Conservation (phyloP, 2,113 vertebrate genomes). For the Mustela nigripes region DNA sequence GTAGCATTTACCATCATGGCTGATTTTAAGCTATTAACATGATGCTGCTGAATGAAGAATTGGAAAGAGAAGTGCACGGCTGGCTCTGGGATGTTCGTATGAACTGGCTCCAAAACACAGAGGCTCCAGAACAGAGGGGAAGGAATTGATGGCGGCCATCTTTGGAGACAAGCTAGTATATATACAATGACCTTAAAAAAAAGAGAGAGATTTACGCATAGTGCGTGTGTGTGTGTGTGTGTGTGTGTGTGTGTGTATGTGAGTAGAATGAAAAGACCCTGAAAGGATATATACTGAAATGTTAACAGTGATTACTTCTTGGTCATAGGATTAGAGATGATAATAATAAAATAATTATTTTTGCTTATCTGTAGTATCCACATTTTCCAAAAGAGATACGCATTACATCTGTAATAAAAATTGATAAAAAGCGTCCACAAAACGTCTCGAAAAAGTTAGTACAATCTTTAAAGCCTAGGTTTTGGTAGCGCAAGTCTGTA, state of each 20-base stretch:
- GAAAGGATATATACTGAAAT: constrained; percentile 61
- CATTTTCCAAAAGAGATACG: constrained; percentile 75
- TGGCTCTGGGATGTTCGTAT: background rate
- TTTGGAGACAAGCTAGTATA: constrained; percentile 3
- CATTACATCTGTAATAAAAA: constrained; percentile 74
- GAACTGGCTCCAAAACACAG: background rate
- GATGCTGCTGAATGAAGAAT: background rate
- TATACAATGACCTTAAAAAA: background rate
- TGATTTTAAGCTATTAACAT: background rate
- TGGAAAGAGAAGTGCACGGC: background rate
- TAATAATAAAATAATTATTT: constrained; percentile 82
- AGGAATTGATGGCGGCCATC: background rate
- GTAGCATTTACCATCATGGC: background rate
- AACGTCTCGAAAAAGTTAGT: constrained; percentile 72
- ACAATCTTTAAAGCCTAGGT: constrained; percentile 71
- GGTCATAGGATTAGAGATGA: constrained; percentile 77
- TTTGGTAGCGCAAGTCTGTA: constrained; percentile 64
- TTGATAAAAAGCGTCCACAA: constrained; percentile 53
- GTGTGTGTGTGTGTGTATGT: no score
- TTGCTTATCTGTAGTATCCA: constrained; percentile 79
- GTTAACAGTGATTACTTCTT: constrained; percentile 71
- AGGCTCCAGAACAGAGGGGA: background rate
- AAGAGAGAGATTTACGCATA: background rate
- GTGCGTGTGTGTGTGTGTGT: background rate
- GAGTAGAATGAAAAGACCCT: constrained; percentile 6